Base-by-base conservation (phyloP, 2,888 invertebrate genomes). In the Drepana falcataria region DNA sequence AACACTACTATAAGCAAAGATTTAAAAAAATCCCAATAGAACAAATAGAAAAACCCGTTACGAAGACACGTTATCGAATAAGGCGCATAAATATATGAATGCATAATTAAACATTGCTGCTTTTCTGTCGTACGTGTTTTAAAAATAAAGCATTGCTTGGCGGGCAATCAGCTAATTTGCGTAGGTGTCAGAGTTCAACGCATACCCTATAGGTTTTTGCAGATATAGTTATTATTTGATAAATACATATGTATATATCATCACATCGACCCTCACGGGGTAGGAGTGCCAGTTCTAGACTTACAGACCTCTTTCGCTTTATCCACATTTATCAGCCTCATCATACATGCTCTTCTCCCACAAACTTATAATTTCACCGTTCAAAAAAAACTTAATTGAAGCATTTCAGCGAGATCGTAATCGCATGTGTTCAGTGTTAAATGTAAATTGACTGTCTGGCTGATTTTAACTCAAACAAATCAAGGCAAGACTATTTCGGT, bases 131-230 rank as follows among this genome's bases (percentile, higher is more conserved):
- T 40, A 40, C 51, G 51, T 7, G 7, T 51, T 40, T 34, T 47
- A 53, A 51, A 51, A 40, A 54, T 53, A 51, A 56, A 37, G 47
- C 64, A 64, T 66, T 58, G 61, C 59, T 37, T 37, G 37, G 37
- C 5, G 35, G 48, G 67, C 64, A 68, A 69, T 71, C 64, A 71
- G 69, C 76, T 72, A 79, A 77, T 76, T 80, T 72, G 71, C 71
- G 78, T 77, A 71, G 73, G 75, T 77, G 83, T 79, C 80, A 78
- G 76, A 83, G 84, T 80, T 83, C 82, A 81, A 59, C 65, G 75
- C 70, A 71, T 72, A 77, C 72, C 68, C 77, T 70, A 64, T 21
- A 21, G 21, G 21, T 4, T 7, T 40, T 3, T 40, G 40, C 63
- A 62, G 63, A 71, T 71, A 66, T 73, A 71, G 21, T 21, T 21